Evolutionary conservation across 2,797 vertebrate species (phyloP).

Genomic region (Notoglanidium macrostoma): DNA sequence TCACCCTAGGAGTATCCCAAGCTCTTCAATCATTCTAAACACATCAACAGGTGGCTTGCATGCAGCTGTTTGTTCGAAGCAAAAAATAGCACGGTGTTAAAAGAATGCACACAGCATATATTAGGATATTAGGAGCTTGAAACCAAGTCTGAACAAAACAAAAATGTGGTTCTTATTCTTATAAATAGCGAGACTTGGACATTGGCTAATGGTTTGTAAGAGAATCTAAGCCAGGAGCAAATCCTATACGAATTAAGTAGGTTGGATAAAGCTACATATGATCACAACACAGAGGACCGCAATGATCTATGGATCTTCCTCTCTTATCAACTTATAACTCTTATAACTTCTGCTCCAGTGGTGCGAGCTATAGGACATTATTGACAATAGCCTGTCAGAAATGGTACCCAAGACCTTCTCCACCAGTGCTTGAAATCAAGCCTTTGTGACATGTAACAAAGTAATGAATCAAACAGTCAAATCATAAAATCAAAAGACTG

Average conservation of each 20-base stretch:
- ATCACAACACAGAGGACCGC: not conserved
- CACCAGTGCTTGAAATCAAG: not conserved
- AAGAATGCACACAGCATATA: not conserved
- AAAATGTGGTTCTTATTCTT: not conserved
- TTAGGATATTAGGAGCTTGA: not conserved
- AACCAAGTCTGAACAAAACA: not conserved
- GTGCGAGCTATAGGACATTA: not conserved
- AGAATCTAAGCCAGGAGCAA: not conserved
- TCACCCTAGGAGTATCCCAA: not conserved
- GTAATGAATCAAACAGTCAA: not conserved
- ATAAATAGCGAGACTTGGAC: not conserved
- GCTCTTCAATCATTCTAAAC: not conserved
- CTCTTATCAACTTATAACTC: not conserved
- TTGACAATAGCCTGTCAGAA: not conserved
- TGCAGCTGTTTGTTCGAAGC: not conserved
- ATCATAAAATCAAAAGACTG: not conserved
- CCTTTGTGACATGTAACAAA: not conserved
- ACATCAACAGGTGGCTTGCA: conserved; percentile 2
- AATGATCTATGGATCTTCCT: not conserved
- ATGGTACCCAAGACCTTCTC: not conserved
- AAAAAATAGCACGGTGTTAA: conserved; percentile 5
- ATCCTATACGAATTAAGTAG: not conserved
- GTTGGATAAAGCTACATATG: not conserved
- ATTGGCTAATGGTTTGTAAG: not conserved
- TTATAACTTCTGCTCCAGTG: not conserved